Percentiles rank a stretch among this genome's conserved stretches.
These are phyloP conservation scores for Accipiter virgatus DNA, from an alignment of 2,113 vertebrate genomes.

Conservation along the genomic window DNA sequence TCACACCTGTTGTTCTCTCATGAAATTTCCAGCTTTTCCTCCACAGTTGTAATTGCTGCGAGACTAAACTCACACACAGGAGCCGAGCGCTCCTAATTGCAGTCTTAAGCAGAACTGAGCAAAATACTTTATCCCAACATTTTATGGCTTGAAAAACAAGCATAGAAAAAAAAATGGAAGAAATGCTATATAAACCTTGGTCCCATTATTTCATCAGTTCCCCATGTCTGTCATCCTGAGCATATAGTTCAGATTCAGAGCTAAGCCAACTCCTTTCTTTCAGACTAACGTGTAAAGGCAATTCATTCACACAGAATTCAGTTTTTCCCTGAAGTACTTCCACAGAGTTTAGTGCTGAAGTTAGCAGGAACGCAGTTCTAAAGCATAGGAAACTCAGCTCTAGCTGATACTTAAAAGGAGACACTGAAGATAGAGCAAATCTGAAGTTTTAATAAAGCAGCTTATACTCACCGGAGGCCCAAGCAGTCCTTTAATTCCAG, in stretches of 20 bases:
- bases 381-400: not conserved
- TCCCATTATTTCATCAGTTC: not conserved
- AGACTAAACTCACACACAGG: not conserved
- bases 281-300: not conserved
- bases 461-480: conserved; percentile 79
- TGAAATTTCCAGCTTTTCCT: not conserved
- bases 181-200: not conserved
- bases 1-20: not conserved
- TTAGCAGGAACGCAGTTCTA: not conserved
- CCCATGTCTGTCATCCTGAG: not conserved
- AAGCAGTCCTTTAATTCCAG: conserved; percentile 75
- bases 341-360: not conserved
- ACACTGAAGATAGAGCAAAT: not conserved
- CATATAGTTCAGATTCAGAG: not conserved
- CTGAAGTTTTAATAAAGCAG: not conserved
- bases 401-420: not conserved
- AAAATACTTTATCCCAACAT: not conserved
- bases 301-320: not conserved
- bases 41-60: not conserved
- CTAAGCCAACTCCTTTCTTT: not conserved
- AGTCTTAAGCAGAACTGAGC: not conserved
- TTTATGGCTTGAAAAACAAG: not conserved
- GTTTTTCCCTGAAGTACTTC: not conserved
- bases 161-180: not conserved
- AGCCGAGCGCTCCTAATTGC: not conserved